Percentiles rank a stretch among this genome's conserved stretches.
These are phyloP conservation scores for Nasonia oneida DNA, from an alignment of 2,888 invertebrate genomes.

Conservation along the genomic window DNA sequence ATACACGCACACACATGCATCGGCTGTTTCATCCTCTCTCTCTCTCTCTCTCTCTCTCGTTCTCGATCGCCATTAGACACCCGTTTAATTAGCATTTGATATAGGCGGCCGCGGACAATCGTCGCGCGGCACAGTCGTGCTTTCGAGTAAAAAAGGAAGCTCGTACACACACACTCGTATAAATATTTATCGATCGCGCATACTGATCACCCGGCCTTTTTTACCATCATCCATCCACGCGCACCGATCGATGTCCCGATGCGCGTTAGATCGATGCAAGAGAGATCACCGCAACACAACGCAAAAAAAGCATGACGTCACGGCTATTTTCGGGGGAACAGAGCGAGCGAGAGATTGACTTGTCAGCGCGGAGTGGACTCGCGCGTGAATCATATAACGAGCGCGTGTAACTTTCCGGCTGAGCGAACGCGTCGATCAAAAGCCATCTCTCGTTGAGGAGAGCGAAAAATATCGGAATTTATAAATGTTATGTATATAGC, in stretches of 20 bases:
- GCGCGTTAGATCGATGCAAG: not conserved
- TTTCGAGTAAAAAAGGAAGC: not conserved
- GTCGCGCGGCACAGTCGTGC: not conserved
- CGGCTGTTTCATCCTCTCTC: constrained; percentile 43
- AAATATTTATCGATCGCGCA: not conserved
- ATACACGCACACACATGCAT: not conserved
- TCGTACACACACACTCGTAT: not conserved
- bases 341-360: not conserved
- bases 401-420: constrained; percentile 27
- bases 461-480: not conserved
- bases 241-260: not conserved
- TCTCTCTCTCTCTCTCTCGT: constrained; percentile 49
- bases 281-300: not conserved
- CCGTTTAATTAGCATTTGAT: constrained; percentile 78
- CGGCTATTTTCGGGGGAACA: constrained; percentile 27
- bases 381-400: constrained; percentile 31
- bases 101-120: constrained; percentile 65
- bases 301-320: constrained; percentile 23
- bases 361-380: not conserved
- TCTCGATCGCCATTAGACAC: constrained; percentile 75
- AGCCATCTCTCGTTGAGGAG: not conserved
- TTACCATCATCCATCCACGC: not conserved
- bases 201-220: not conserved
- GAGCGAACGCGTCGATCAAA: constrained; percentile 35
- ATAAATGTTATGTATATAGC: not conserved